phyloP scores from a whole-genome alignment of 2,797 vertebrate species.

The Gymnothorax javanicus region DNA sequence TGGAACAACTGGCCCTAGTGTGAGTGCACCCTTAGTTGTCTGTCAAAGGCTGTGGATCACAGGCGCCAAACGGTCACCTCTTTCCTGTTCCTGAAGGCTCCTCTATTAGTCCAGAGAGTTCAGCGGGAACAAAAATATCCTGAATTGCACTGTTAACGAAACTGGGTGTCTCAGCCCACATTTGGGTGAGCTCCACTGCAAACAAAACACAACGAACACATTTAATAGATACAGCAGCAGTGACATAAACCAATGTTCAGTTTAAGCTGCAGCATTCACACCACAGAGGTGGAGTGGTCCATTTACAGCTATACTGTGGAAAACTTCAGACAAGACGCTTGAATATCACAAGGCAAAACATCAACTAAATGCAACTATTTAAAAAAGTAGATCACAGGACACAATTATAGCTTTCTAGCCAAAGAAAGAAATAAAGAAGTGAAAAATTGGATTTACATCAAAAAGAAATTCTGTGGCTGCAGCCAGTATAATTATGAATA shows the following conservation, averaged over 20 bases:
- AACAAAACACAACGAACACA: slow-evolving; percentile 42
- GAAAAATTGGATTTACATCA: no score
- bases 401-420: background rate
- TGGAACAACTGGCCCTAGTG: no score
- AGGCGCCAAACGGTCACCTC: slow-evolving; percentile 50
- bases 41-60: background rate
- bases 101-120: slow-evolving; percentile 68
- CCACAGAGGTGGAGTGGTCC: background rate
- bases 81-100: slow-evolving; percentile 56
- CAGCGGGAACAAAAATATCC: slow-evolving; percentile 74
- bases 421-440: no score
- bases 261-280: background rate
- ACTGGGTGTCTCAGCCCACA: slow-evolving; percentile 67
- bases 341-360: background rate
- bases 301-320: background rate
- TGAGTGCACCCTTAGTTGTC: background rate
- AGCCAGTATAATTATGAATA: no score
- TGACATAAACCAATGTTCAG: background rate
- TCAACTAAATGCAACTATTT: background rate
- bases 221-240: background rate
- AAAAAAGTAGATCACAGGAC: background rate
- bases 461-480: no score
- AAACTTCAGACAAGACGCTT: background rate
- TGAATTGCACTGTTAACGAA: slow-evolving; percentile 79
- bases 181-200: slow-evolving; percentile 80